Evolutionary conservation across 2,113 vertebrate genomes (phyloP).

Genomic region (Microtus oregoni): DNA sequence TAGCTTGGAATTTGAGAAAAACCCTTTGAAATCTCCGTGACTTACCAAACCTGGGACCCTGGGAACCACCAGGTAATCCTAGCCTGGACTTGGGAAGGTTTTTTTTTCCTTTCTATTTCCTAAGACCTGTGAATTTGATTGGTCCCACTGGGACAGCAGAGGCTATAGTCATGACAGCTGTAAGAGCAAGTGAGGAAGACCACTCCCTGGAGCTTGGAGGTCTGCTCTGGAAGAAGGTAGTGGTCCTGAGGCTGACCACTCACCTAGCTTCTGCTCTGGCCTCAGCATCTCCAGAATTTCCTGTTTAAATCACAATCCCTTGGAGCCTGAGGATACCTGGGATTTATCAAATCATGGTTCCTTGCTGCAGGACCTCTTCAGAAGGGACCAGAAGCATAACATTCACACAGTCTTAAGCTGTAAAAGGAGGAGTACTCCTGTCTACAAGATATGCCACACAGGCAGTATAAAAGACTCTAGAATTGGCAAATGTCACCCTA

Average conservation of each 20-base stretch:
- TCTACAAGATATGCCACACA: neutral
- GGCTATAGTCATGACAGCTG: rapidly evolving
- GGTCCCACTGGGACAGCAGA: neutral
- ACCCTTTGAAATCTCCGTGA: neutral
- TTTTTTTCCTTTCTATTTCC: neutral
- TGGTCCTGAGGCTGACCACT: neutral
- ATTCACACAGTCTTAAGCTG: neutral
- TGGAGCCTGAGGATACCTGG: neutral
- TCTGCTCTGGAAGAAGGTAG: neutral
- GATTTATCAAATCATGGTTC: neutral
- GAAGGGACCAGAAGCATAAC: neutral
- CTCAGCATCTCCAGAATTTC: neutral
- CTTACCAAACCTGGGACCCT: neutral
- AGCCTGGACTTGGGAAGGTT: neutral
- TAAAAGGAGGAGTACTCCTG: neutral
- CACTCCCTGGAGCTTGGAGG: no score
- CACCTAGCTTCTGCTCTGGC: neutral
- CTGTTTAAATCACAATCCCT: neutral
- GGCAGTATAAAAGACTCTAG: neutral
- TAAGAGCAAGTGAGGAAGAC: neutral
- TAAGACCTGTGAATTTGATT: neutral
- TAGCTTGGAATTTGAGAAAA: neutral
- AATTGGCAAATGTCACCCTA: neutral
- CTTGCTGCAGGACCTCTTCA: neutral
- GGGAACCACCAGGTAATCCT: rapidly evolving